Evolutionary conservation across 2,888 invertebrate genomes (phyloP).

Genomic region (Leptinotarsa tumamoca): DNA sequence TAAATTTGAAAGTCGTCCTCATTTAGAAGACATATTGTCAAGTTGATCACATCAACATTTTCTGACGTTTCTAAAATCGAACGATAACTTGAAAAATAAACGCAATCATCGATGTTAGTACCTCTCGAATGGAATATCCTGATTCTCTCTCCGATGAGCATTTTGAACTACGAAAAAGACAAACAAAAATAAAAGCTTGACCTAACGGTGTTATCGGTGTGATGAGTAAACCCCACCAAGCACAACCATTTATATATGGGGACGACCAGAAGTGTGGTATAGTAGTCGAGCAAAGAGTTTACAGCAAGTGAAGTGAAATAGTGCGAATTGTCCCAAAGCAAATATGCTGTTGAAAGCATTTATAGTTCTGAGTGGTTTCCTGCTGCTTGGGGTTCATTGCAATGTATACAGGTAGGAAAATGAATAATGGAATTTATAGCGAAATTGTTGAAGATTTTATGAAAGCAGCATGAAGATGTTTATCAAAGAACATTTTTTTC

Average conservation of each 20-base stretch:
- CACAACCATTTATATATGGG: conserved; percentile 52
- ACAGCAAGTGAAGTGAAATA: conserved; percentile 31
- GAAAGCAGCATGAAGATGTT: not conserved
- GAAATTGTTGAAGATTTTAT: not conserved
- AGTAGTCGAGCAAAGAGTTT: conserved; percentile 35
- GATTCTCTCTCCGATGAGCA: not conserved
- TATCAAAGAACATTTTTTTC: not conserved
- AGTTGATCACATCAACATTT: too few species aligned
- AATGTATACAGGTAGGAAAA: conserved; percentile 51
- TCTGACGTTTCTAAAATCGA: too few species aligned
- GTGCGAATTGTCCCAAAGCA: conserved; percentile 16
- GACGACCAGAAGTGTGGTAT: conserved; percentile 38
- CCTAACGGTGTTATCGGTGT: conserved; percentile 57
- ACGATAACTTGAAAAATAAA: too few species aligned
- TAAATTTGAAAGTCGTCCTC: too few species aligned
- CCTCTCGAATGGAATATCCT: not conserved
- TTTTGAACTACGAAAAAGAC: conserved; percentile 33
- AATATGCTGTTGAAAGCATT: conserved; percentile 51
- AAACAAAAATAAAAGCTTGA: conserved; percentile 51
- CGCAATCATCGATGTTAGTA: too few species aligned
- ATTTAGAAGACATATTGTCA: too few species aligned
- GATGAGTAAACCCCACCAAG: conserved; percentile 52
- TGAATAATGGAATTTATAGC: not conserved
- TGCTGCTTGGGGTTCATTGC: conserved; percentile 48
- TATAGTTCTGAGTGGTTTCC: conserved; percentile 45